A percentile compares a stretch with the other conserved stretches of the same genome.
Conservation (phyloP, 2,888 invertebrate genomes). For the Vandiemenella viatica region DNA sequence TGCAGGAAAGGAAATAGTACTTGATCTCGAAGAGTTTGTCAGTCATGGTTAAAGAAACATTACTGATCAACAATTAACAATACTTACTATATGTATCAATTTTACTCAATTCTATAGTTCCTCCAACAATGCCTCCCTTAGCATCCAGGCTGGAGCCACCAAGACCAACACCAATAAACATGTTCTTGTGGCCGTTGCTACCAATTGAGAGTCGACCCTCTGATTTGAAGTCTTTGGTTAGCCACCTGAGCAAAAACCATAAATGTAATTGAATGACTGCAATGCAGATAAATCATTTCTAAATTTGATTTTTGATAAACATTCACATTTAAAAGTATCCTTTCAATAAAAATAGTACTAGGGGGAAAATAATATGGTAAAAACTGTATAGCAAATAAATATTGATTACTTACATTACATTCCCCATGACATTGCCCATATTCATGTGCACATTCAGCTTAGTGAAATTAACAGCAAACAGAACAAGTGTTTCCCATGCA, state of each 20-base stretch:
- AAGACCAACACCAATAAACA: constrained; percentile 75
- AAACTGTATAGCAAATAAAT: too few species aligned
- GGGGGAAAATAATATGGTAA: too few species aligned
- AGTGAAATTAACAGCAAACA: constrained; percentile 92
- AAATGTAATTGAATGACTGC: not conserved
- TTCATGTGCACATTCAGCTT: constrained; percentile 95
- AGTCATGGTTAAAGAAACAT: too few species aligned
- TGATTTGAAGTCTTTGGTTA: constrained; percentile 80
- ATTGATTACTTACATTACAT: constrained; percentile 69
- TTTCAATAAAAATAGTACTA: too few species aligned
- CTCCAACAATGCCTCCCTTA: constrained; percentile 94
- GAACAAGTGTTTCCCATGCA: constrained; percentile 89
- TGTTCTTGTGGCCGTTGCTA: constrained; percentile 85
- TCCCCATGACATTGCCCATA: constrained; percentile 99
- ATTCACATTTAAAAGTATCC: not conserved
- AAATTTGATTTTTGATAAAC: not conserved
- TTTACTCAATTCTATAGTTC: constrained; percentile 78
- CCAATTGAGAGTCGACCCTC: constrained; percentile 86
- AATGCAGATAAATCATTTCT: not conserved
- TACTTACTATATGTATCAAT: constrained; percentile 66
- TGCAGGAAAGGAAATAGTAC: not conserved
- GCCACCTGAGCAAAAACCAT: constrained; percentile 64
- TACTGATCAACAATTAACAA: too few species aligned
- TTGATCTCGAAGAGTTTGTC: too few species aligned
- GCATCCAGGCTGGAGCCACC: constrained; percentile 87